Evolutionary conservation across 30 jellyfish, hydroid and myxozoan species (phyloP), one percentile per base, ranked within the genome.

Genomic region (Hydractinia symbiolongicarpus): DNA sequence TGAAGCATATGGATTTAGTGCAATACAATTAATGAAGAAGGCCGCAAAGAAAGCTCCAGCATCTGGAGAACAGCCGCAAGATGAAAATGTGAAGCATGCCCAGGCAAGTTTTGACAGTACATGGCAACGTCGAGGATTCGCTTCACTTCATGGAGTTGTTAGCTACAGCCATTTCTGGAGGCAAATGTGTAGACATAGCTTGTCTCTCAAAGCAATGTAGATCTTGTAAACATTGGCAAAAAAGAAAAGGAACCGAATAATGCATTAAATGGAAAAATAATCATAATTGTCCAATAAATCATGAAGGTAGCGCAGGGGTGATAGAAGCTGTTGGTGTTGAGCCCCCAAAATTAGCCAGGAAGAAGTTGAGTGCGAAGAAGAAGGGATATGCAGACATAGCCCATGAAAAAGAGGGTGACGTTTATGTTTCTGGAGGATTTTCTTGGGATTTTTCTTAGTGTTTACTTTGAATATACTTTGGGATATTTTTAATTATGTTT

Each of bases 141-240:
- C 70, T 13, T 60, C 70, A 60, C 70, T 60, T 60, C 70, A 60
- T 60, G 70, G 70, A 60, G 70, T 13, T 13, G 70, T 60, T 60
- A n/a, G n/a, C n/a, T n/a, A 60, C 70, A 60, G 70, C 70, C 2
- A 60, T 60, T 16, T 60, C 70, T 60, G 20, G 70, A 60, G 70
- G 20, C n/a, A 60, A 60, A 60, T 60, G 70, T 60, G 70, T 60
- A 17, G 2, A 60, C 20, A 17, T 60, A 60, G 70, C 20, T 60
- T 14, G 1, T 60, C 20, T 60, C 70, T 60, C 70, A 60, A 0
- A 60, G 2, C 17, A 60, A 60, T 60, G n/a, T 16, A 17, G 17
- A 0, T 14, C 70, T 13, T 60, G 70, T 60, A 60, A 60, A 60
- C 20, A 60, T 60, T 60, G n/a, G 70, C 2, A 60, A 1, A 60